A percentile compares a stretch with the other conserved stretches of the same genome.
These are phyloP conservation scores for Bombyx mandarina DNA, from an alignment of 1,140 invertebrate genomes.

Conservation along the genomic window DNA sequence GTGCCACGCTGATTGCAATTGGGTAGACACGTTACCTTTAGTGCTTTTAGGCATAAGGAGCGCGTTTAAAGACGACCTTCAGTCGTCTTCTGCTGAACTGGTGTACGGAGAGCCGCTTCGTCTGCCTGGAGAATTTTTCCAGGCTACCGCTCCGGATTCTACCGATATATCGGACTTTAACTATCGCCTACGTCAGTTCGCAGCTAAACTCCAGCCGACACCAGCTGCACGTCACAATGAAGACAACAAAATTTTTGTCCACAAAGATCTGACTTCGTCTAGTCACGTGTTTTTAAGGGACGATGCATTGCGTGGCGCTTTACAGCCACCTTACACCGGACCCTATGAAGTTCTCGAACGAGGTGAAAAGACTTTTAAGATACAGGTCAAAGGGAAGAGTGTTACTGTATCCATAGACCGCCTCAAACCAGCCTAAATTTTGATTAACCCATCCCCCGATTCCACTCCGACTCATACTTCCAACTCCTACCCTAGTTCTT, in stretches of 20 bases:
- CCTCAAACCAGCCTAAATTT: not conserved
- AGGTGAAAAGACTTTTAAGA: constrained; percentile 1
- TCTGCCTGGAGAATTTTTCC: not conserved
- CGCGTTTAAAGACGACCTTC: not conserved
- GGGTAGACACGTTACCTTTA: not conserved
- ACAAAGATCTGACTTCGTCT: not conserved
- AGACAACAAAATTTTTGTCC: not conserved
- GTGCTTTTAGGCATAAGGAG: not conserved
- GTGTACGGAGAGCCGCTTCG: constrained; percentile 2
- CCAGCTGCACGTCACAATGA: not conserved
- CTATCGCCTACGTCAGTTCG: not conserved
- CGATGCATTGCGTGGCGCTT: not conserved
- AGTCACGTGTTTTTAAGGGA: not conserved
- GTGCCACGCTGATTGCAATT: not conserved
- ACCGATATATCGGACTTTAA: not conserved
- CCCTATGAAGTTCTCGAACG: not conserved
- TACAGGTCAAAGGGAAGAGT: not conserved
- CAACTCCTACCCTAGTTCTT: not conserved
- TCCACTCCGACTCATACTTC: not conserved
- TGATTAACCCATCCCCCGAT: not conserved
- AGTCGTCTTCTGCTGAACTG: not conserved
- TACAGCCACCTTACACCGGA: not conserved
- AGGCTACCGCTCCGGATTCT: not conserved
- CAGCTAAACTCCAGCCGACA: not conserved
- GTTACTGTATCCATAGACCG: not conserved